Base-by-base conservation (phyloP, 2,888 invertebrate species). In the Polydrusus cervinus region DNA sequence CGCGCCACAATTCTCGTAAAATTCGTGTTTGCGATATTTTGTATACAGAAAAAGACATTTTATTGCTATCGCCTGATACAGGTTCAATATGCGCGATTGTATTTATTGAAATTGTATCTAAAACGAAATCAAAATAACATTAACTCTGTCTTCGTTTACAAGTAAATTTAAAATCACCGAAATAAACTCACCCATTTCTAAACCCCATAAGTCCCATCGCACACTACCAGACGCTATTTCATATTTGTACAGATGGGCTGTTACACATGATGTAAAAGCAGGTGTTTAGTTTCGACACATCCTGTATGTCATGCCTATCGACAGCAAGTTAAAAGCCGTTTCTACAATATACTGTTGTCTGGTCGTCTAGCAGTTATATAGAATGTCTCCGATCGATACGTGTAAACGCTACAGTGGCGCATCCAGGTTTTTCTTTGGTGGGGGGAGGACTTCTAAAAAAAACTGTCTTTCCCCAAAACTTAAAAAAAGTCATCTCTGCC, bases 171-270 rank as follows among this genome's bases (percentile, higher is more conserved):
- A 45, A 45, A 14, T 9, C 16, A 8, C 8, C 61, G 61, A 14
- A 43, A 45, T 20, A 61, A 61, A 61, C 43, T 11, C 14, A 61
- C 20, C 16, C 43, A 45, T 20, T 18, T 13, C 53, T n/a, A 53
- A 53, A 53, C 9, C 25, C 53, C 53, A 53, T 53, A 53, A 53
- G 18, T 20, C 20, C 7, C 34, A 34, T 9, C 7, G 7, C 8
- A 34, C 7, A 11, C 53, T 3, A 25, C 53, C 53, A 53, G 53
- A 53, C 53, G 53, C 53, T 25, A 30, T 49, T 53, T 65, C 57
- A 73, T 73, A 67, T 73, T 68, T 73, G 67, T 68, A 51, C 73
- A 67, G 67, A 67, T 73, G 73, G 73, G 49, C 20, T 60, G 30
- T 73, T 53, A 49, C 66, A 67, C 67, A 43, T 68, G 60, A 72